Evolutionary conservation across 1,140 invertebrate genomes (phyloP).

Genomic region (Pseudomyrmex dendroicus): DNA sequence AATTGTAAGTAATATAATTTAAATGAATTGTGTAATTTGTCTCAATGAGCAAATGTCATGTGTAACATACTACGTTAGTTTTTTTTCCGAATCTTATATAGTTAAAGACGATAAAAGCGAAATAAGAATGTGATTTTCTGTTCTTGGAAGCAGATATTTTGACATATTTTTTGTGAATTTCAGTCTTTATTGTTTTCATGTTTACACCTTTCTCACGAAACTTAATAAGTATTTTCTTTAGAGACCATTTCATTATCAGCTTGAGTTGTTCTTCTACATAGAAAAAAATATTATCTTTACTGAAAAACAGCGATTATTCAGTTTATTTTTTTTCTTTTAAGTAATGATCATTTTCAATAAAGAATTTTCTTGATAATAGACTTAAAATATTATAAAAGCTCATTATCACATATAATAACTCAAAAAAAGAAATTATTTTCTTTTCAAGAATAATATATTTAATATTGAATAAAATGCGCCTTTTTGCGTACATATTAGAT

Average conservation of each 20-base stretch:
- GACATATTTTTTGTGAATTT: slow-evolving; percentile 90
- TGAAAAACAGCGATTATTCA: too few relatives aligned
- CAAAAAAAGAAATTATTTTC: too few relatives aligned
- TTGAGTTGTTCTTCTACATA: too few relatives aligned
- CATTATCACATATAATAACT: too few relatives aligned
- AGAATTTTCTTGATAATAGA: too few relatives aligned
- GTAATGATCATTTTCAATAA: too few relatives aligned
- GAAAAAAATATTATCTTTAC: too few relatives aligned
- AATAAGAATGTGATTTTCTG: slow-evolving; percentile 88
- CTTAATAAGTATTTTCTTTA: slow-evolving; percentile 86
- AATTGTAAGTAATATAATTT: slow-evolving; percentile 18
- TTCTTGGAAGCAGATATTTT: slow-evolving; percentile 91
- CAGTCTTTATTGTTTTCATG: slow-evolving; percentile 90
- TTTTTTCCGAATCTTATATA: slow-evolving; percentile 93
- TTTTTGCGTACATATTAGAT: too few relatives aligned
- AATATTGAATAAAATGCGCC: too few relatives aligned
- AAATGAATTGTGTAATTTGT: slow-evolving; percentile 8
- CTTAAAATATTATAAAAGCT: too few relatives aligned
- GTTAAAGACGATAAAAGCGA: slow-evolving; percentile 92
- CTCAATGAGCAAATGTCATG: background rate
- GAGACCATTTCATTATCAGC: slow-evolving; percentile 86
- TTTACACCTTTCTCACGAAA: slow-evolving; percentile 88
- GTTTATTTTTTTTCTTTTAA: too few relatives aligned
- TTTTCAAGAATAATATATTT: too few relatives aligned
- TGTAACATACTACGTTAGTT: slow-evolving; percentile 89